A percentile compares a stretch with the other conserved stretches of the same genome.
phyloP scores from a whole-genome alignment of 2,797 vertebrate species.

The Anguilla obscura region DNA sequence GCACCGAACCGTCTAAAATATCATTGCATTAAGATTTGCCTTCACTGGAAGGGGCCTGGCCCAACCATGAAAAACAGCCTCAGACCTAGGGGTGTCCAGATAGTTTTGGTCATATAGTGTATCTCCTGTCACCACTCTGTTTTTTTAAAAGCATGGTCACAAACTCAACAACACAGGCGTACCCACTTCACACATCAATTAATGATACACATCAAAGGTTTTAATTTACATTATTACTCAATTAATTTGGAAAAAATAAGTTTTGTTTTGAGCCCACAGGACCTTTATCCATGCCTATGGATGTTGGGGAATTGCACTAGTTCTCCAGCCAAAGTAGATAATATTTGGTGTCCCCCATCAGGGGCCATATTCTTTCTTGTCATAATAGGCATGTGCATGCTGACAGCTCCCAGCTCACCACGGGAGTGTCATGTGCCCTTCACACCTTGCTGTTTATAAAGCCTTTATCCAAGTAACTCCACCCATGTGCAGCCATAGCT shows the following conservation, averaged over 20 bases:
- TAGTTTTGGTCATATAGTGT: background rate
- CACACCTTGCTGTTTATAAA: background rate
- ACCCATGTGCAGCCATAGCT: background rate
- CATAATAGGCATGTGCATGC: background rate
- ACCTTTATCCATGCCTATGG: background rate
- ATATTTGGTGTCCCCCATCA: background rate
- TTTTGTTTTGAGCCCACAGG: background rate
- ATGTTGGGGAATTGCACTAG: background rate
- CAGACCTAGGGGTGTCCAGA: too few species aligned
- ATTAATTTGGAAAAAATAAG: background rate
- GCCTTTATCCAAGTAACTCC: background rate
- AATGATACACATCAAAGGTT: background rate
- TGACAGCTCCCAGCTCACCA: constrained; percentile 11
- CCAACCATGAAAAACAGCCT: too few species aligned
- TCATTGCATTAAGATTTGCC: too few species aligned
- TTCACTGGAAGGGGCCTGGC: too few species aligned
- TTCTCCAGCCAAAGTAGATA: background rate
- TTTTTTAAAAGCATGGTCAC: background rate
- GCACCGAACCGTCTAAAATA: too few species aligned
- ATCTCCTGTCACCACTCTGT: background rate
- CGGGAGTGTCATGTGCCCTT: background rate
- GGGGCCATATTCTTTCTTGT: background rate
- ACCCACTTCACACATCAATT: background rate
- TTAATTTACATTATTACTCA: background rate
- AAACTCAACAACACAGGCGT: background rate